Percentiles rank a stretch among this genome's conserved stretches.
phyloP scores from a whole-genome alignment of 2,113 vertebrate species.

The Pygoscelis antarcticus region DNA sequence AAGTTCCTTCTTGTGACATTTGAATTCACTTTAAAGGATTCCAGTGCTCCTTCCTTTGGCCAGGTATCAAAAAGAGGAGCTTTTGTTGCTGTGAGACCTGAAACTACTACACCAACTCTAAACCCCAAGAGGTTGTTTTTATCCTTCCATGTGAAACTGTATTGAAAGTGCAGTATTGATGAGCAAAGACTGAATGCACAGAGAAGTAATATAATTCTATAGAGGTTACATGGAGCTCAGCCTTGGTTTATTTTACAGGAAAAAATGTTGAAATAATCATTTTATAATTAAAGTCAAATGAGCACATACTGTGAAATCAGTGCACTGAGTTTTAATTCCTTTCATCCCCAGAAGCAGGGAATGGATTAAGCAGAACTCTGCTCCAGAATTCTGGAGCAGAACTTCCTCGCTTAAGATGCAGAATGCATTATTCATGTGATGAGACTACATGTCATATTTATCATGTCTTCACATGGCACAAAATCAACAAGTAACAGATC shows the following conservation, averaged over 20 bases:
- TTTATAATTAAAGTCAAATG: constrained; percentile 68
- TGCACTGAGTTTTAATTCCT: constrained; percentile 47
- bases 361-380: constrained; percentile 41
- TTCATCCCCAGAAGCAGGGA: constrained; percentile 58
- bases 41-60: background rate
- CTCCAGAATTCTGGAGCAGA: constrained; percentile 6
- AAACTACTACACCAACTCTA: background rate
- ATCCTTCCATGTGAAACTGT: constrained; percentile 1
- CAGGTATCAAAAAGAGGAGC: background rate
- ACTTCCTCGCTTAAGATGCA: constrained; percentile 58
- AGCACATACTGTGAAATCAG: constrained; percentile 60
- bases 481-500: constrained; percentile 47
- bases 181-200: background rate
- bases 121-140: background rate
- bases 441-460: constrained; percentile 61
- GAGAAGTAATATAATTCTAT: background rate
- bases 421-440: constrained; percentile 69
- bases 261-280: constrained; percentile 27
- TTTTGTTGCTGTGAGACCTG: background rate
- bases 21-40: background rate
- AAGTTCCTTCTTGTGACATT: background rate
- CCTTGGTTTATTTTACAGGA: constrained; percentile 38
- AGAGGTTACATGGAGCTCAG: constrained; percentile 2
- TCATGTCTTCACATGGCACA: constrained; percentile 47
- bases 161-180: constrained; percentile 2